Base-by-base conservation (phyloP, 2,888 invertebrate species). In the Ormyrus nitidulus region DNA sequence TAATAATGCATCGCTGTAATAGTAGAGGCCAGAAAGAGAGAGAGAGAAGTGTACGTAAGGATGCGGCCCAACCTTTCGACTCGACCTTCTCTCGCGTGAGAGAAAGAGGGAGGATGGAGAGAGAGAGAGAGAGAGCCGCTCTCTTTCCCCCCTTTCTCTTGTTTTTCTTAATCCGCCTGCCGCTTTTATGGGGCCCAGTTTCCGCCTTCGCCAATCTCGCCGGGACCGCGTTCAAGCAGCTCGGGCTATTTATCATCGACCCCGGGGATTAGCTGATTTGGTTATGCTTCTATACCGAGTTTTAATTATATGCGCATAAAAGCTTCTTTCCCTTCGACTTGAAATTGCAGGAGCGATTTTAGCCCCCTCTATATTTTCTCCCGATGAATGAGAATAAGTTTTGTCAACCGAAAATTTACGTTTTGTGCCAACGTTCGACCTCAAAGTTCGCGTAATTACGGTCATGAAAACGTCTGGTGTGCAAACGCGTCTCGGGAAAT, bases 231-330 rank as follows among this genome's bases (percentile, higher is more conserved):
- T 78, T 78, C 71, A 46, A 65, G 48, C 54, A n/a, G 53, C 53
- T 34, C 34, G 34, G 49, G 64, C 77, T 66, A 68, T 73, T 79
- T 82, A 79, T 80, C 79, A 81, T 81, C 81, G 13, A 34, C 34
- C 34, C 34, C 6, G 46, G 11, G 64, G 69, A 70, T 74, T 69
- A 56, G 59, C 62, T 61, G 59, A 70, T 75, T 6, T 71, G 72
- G 68, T 73, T 77, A 61, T 79, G 68, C 44, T 46, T 10, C n/a
- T 8, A 34, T 34, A 34, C 34, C 34, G 34, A 34, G 34, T 34
- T 34, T 34, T 34, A 34, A 34, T 34, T 34, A 34, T 34, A 34
- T 3, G 34, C 34, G 34, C 34, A 3, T 3, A 34, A 34, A 34
- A 34, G 34, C 34, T 34, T 4, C 34, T 34, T 4, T 34, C 34